Evolutionary conservation across 1,140 invertebrate species (phyloP).

Genomic region (Globodera rostochiensis): DNA sequence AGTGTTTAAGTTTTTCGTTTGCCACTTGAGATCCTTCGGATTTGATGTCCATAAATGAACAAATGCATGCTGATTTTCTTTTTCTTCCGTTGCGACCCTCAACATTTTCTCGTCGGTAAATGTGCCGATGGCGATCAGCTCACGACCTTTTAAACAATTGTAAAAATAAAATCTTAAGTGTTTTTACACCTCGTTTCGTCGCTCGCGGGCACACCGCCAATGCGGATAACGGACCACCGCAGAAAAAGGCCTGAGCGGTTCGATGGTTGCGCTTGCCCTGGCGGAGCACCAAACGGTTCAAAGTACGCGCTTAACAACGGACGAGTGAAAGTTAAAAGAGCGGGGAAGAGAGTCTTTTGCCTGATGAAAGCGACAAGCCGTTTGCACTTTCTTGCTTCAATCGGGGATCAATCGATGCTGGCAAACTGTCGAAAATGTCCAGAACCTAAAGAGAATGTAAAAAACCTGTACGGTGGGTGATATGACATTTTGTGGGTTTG

Average conservation of each 20-base stretch:
- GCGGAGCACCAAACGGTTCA: constrained; percentile 2
- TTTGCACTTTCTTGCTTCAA: not conserved
- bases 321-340: not conserved
- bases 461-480: too few relatives aligned
- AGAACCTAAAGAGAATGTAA: constrained; percentile 2
- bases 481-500: too few relatives aligned
- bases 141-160: not conserved
- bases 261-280: constrained; percentile 7
- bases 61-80: not conserved
- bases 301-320: not conserved
- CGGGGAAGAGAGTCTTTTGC: not conserved
- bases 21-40: constrained; percentile 1
- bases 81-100: not conserved
- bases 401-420: not conserved
- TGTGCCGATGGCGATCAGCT: constrained; percentile 15
- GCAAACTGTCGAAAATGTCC: constrained; percentile 19
- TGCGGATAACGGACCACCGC: constrained; percentile 14
- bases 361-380: not conserved
- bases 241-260: constrained; percentile 17
- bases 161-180: not conserved
- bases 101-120: constrained; percentile 23
- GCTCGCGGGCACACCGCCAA: constrained; percentile 19
- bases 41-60: constrained; percentile 22
- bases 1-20: not conserved
- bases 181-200: not conserved